phyloP scores from a whole-genome alignment of 2,113 vertebrate genomes.

The Tupaia chinensis region DNA sequence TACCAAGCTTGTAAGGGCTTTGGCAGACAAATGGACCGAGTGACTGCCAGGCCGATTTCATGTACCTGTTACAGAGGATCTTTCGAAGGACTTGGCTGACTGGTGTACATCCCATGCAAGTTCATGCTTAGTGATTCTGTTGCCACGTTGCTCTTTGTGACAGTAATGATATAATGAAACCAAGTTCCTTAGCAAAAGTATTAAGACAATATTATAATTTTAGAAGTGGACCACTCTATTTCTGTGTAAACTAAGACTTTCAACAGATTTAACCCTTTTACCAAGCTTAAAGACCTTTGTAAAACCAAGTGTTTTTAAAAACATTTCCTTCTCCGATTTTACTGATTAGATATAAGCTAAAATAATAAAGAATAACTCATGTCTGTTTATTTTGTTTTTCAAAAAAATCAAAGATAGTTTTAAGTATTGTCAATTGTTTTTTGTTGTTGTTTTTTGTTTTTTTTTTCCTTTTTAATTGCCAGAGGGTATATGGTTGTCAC shows the following conservation, averaged over 20 bases:
- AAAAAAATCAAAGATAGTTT: background rate
- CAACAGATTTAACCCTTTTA: background rate
- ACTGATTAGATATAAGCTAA: background rate
- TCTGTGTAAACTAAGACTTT: background rate
- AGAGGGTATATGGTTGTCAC: too few relatives aligned
- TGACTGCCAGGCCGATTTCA: background rate
- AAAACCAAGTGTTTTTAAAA: background rate
- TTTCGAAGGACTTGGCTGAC: background rate
- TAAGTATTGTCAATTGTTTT: background rate
- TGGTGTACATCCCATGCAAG: fast-evolving
- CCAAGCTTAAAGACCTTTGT: background rate
- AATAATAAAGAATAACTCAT: background rate
- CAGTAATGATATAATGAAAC: background rate
- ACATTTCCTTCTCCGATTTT: background rate
- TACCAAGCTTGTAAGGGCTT: background rate
- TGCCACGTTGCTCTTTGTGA: background rate
- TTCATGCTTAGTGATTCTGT: background rate
- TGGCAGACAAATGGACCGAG: background rate
- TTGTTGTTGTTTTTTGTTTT: too few relatives aligned
- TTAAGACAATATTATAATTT: background rate
- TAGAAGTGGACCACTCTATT: background rate
- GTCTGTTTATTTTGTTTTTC: background rate
- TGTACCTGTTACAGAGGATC: background rate
- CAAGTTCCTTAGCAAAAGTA: background rate
- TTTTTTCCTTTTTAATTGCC: too few relatives aligned